Conservation (phyloP, 2,888 invertebrate genomes). For the Pandemis heparana region DNA sequence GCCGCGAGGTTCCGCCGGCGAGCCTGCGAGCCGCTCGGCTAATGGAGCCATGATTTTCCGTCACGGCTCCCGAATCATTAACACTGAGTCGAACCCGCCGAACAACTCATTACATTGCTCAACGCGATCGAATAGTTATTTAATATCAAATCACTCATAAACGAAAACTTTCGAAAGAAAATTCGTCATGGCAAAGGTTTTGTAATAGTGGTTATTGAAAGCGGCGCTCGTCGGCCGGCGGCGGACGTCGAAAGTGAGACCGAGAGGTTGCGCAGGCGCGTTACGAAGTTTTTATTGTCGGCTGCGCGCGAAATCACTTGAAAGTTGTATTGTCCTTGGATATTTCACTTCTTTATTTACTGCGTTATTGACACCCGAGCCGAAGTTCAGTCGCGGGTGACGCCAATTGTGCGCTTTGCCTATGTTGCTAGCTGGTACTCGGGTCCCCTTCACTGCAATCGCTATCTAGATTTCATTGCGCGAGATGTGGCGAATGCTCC, state of each 20-base stretch:
- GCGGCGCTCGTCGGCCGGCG: slow-evolving; percentile 71
- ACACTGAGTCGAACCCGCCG: slow-evolving; percentile 22
- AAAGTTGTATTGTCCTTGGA: slow-evolving; percentile 85
- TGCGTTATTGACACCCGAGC: slow-evolving; percentile 80
- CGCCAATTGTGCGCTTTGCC: slow-evolving; percentile 67
- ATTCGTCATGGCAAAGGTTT: slow-evolving; percentile 79
- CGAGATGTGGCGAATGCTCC: slow-evolving; percentile 48
- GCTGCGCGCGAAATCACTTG: slow-evolving; percentile 85
- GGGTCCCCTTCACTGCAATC: slow-evolving; percentile 73
- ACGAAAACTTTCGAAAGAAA: slow-evolving; percentile 77
- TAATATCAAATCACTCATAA: slow-evolving; percentile 57
- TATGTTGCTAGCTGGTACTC: slow-evolving; percentile 55
- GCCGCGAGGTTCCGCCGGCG: slow-evolving; percentile 56
- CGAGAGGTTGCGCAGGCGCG: slow-evolving; percentile 83
- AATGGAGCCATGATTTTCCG: slow-evolving; percentile 43
- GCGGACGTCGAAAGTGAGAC: slow-evolving; percentile 81
- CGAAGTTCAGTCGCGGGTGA: slow-evolving; percentile 74
- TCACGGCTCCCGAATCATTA: slow-evolving; percentile 45
- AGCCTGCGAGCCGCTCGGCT: slow-evolving; percentile 46
- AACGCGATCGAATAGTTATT: slow-evolving; percentile 32
- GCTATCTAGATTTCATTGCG: slow-evolving; percentile 55
- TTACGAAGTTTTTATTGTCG: slow-evolving; percentile 85
- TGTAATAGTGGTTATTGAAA: slow-evolving; percentile 77
- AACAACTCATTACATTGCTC: slow-evolving; percentile 32
- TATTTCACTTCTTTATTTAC: slow-evolving; percentile 84